Evolutionary conservation across 2,888 invertebrate species (phyloP).

Genomic region (Lithodes maja): DNA sequence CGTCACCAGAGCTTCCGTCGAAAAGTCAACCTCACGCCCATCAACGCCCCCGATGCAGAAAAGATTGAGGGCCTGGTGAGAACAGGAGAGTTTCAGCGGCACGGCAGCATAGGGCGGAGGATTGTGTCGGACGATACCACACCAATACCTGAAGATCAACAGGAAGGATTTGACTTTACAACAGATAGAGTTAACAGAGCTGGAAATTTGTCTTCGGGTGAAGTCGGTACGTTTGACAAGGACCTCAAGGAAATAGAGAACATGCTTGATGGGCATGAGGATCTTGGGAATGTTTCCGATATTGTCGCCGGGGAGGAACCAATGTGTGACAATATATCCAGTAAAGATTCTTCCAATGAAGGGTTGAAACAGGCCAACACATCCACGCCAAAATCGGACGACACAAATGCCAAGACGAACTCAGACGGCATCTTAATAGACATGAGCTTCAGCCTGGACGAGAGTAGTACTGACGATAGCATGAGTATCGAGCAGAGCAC

Average conservation of each 20-base stretch:
- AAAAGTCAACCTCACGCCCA: constrained; percentile 72
- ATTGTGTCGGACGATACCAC: constrained; percentile 68
- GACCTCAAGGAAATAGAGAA: constrained; percentile 62
- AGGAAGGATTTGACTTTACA: neutral
- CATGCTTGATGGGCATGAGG: constrained; percentile 54
- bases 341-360: neutral
- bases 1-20: constrained; percentile 73
- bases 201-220: neutral
- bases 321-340: neutral
- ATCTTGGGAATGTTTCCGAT: constrained; percentile 50
- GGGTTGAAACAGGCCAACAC: constrained; percentile 29
- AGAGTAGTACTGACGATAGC: constrained; percentile 41
- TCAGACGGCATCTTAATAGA: constrained; percentile 3
- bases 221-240: constrained; percentile 46
- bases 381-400: constrained; percentile 63
- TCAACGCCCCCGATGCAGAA: constrained; percentile 72
- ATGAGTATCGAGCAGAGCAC: constrained; percentile 71
- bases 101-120: constrained; percentile 71
- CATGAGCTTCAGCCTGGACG: constrained; percentile 35
- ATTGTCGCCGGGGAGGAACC: constrained; percentile 31
- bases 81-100: constrained; percentile 71
- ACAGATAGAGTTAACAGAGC: neutral
- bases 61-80: constrained; percentile 71
- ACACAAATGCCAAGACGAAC: constrained; percentile 10
- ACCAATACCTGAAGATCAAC: neutral